Evolutionary conservation across 2,888 invertebrate species (phyloP).

Genomic region (Listrodromus nycthemerus): DNA sequence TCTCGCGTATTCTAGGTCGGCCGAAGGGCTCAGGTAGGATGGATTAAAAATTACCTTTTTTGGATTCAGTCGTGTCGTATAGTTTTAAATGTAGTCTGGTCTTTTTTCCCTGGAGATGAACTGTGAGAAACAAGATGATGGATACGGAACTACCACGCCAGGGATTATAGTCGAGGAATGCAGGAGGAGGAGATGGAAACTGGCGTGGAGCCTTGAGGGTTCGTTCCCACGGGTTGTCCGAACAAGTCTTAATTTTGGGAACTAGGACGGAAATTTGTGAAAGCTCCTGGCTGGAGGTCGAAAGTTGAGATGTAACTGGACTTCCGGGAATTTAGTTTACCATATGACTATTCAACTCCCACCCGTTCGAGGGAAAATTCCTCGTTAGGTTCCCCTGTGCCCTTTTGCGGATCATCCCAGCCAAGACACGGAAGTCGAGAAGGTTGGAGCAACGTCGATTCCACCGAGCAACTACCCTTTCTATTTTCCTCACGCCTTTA

Average conservation of each 20-base stretch:
- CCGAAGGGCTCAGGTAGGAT: neutral
- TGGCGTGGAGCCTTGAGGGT: neutral
- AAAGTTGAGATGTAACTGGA: slow-evolving; percentile 11
- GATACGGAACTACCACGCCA: neutral
- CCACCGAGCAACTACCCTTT: neutral
- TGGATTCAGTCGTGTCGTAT: no score
- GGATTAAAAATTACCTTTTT: no score
- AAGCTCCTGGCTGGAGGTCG: neutral
- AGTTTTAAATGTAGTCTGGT: no score
- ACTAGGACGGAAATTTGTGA: neutral
- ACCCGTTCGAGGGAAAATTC: slow-evolving; percentile 1
- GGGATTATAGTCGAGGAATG: neutral
- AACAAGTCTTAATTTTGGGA: neutral
- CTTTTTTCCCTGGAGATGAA: neutral
- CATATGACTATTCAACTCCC: neutral
- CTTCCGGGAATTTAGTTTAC: slow-evolving; percentile 8
- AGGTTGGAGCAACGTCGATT: slow-evolving; percentile 22
- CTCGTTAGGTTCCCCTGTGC: neutral
- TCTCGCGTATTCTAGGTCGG: neutral
- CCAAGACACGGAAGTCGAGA: neutral
- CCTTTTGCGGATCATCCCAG: slow-evolving; percentile 2
- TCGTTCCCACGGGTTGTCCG: neutral
- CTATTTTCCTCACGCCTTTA: slow-evolving; percentile 5
- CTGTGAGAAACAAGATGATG: neutral
- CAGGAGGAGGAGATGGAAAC: neutral